Evolutionary conservation across 2,888 invertebrate species (phyloP).

Genomic region (Caenorhabditis drosophilae): DNA sequence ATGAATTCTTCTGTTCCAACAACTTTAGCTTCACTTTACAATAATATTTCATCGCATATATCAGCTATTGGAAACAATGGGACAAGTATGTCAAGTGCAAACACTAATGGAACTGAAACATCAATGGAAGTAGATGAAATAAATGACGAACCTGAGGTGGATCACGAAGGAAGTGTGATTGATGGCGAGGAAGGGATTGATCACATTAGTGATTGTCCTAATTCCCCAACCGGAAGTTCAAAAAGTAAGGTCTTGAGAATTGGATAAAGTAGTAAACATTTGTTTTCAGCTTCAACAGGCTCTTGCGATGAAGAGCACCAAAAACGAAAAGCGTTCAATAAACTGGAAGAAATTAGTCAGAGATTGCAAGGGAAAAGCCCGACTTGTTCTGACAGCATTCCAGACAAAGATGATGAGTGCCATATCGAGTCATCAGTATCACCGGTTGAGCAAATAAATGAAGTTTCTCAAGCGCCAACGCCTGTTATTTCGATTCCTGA

Average conservation of each 20-base stretch:
- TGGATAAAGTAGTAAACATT: background rate
- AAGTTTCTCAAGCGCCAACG: conserved; percentile 20
- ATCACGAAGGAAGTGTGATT: conserved; percentile 9
- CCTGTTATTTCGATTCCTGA: conserved; percentile 16
- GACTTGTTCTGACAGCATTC: conserved; percentile 35
- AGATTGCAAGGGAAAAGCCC: conserved; percentile 52
- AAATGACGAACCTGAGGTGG: conserved; percentile 21
- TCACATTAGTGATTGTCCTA: conserved; percentile 36
- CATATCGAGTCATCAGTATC: conserved; percentile 33
- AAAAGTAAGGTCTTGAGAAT: conserved; percentile 16
- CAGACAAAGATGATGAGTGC: conserved; percentile 43
- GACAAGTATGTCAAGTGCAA: conserved; percentile 8
- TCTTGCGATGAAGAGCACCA: conserved; percentile 71
- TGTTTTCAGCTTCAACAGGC: conserved; percentile 3
- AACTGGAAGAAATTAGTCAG: conserved; percentile 74
- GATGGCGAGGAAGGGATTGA: conserved; percentile 46
- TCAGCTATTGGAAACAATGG: conserved; percentile 7
- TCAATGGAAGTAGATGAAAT: conserved; percentile 28
- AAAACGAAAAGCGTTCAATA: too few relatives aligned
- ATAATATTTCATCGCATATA: conserved; percentile 14
- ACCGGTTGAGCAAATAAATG: conserved; percentile 29
- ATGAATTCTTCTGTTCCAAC: conserved; percentile 26
- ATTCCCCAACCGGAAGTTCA: conserved; percentile 38
- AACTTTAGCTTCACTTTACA: conserved; percentile 29
- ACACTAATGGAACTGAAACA: conserved; percentile 20